Evolutionary conservation across 1,140 invertebrate genomes (phyloP).

Genomic region (Philopotamus ludificatus): DNA sequence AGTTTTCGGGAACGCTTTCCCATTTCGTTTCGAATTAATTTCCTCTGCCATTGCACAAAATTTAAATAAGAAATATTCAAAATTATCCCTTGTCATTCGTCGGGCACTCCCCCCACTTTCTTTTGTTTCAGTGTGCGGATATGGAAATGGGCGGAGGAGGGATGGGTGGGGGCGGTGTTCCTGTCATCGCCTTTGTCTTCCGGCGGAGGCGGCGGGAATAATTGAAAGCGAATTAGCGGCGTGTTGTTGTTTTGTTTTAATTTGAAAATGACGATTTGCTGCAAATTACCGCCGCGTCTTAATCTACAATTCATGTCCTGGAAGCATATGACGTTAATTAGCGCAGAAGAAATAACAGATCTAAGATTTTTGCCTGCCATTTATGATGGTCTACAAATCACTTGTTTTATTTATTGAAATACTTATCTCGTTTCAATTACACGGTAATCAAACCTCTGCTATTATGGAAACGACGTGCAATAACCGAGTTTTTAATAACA

Average conservation of each 20-base stretch:
- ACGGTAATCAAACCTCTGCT: too few relatives aligned
- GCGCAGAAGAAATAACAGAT: too few relatives aligned
- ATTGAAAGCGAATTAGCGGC: constrained; percentile 15
- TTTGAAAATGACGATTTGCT: neutral
- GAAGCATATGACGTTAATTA: too few relatives aligned
- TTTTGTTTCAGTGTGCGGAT: constrained; percentile 2
- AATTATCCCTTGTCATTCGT: constrained; percentile 17
- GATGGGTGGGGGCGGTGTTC: too few relatives aligned
- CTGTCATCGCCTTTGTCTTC: constrained; percentile 1
- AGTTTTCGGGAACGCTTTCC: constrained; percentile 7
- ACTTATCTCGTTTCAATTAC: too few relatives aligned
- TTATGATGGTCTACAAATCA: too few relatives aligned
- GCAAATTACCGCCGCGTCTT: neutral
- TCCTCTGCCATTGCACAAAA: constrained; percentile 11
- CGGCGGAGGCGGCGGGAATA: constrained; percentile 6
- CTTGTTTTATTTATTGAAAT: too few relatives aligned
- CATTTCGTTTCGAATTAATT: constrained; percentile 16
- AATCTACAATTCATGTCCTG: too few relatives aligned
- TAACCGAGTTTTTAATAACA: neutral
- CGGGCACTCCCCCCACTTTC: neutral
- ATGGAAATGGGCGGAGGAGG: too few relatives aligned
- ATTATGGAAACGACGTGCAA: neutral
- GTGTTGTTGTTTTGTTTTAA: constrained; percentile 8
- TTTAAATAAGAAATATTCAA: constrained; percentile 30
- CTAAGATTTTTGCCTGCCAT: too few relatives aligned